Conservation (phyloP, 1,140 invertebrate species). For the Pectinophora gossypiella region DNA sequence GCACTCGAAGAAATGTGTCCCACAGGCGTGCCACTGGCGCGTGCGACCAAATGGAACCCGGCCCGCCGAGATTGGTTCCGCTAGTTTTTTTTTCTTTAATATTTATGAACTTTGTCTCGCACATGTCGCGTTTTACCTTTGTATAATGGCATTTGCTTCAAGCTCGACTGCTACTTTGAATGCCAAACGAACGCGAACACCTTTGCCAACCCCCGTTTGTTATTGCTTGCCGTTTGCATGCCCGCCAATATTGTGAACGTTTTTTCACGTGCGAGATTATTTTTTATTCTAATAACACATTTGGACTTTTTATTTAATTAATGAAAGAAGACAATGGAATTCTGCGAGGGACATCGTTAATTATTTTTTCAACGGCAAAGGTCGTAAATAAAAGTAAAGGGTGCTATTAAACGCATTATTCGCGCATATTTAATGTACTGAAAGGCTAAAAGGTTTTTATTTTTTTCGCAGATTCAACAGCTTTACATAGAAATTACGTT, state of each 20-base stretch:
- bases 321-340: slow-evolving; percentile 51
- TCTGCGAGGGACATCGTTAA: slow-evolving; percentile 55
- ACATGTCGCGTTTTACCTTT: slow-evolving; percentile 55
- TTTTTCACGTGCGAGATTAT: not conserved
- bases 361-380: slow-evolving; percentile 56
- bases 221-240: slow-evolving; percentile 1
- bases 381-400: slow-evolving; percentile 69
- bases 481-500: slow-evolving; percentile 59
- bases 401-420: slow-evolving; percentile 72
- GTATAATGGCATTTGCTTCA: slow-evolving; percentile 54
- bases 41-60: slow-evolving; percentile 46
- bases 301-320: slow-evolving; percentile 8
- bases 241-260: not conserved
- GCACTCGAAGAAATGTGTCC: slow-evolving; percentile 56
- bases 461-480: slow-evolving; percentile 59
- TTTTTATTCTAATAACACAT: not conserved
- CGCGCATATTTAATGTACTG: slow-evolving; percentile 71
- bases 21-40: slow-evolving; percentile 35
- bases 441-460: slow-evolving; percentile 64
- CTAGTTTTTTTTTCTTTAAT: slow-evolving; percentile 64
- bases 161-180: slow-evolving; percentile 43
- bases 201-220: slow-evolving; percentile 28
- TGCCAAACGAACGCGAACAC: slow-evolving; percentile 40
- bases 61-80: slow-evolving; percentile 55
- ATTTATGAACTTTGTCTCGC: slow-evolving; percentile 60